Percentiles rank a stretch among this genome's conserved stretches.
Evolutionary conservation across 2,888 invertebrate species (phyloP).

Genomic region (Osmoderma eremita): DNA sequence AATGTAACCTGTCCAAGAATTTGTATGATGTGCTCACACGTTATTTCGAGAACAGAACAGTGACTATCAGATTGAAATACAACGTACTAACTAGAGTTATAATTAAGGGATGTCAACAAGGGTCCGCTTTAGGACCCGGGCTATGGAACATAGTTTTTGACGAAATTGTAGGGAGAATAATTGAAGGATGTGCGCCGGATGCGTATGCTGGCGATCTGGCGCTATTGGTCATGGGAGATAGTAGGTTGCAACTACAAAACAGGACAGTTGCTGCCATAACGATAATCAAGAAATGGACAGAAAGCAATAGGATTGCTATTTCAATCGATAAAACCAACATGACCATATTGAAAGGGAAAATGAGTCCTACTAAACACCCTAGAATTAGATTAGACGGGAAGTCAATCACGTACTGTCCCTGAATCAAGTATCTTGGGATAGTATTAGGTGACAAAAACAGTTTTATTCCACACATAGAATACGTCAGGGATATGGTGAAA

Average conservation of each 20-base stretch:
- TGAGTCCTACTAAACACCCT: neutral
- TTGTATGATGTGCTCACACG: too few relatives aligned
- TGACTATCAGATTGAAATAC: too few relatives aligned
- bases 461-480: neutral
- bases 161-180: constrained; percentile 10
- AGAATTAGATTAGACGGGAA: neutral
- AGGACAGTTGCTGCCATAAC: neutral
- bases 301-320: neutral
- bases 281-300: neutral
- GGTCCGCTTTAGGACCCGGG: constrained; percentile 23
- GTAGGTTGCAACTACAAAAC: neutral
- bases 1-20: neutral
- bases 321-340: constrained; percentile 2
- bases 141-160: constrained; percentile 30
- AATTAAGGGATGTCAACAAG: constrained; percentile 41
- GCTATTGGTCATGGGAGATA: neutral
- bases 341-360: constrained; percentile 10
- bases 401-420: neutral
- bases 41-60: too few relatives aligned
- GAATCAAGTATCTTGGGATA: constrained; percentile 14
- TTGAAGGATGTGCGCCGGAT: neutral
- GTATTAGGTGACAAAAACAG: constrained; percentile 5
- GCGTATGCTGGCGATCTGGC: neutral
- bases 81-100: neutral
- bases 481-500: neutral